Conservation (phyloP, 2,113 vertebrate genomes). For the Regulus satrapa region DNA sequence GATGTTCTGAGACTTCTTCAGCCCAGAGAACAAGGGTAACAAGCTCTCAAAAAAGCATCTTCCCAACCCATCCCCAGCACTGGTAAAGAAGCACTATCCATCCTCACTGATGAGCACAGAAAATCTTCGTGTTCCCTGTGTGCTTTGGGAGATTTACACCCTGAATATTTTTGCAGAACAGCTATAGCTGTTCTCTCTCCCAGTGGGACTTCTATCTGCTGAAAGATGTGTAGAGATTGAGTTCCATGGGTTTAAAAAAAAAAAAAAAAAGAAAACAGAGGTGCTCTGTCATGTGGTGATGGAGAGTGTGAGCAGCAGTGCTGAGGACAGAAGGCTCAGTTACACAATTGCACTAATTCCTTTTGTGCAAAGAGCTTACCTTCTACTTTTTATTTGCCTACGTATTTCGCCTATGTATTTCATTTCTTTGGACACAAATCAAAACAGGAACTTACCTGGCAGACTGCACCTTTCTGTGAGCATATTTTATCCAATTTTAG, state of each 20-base stretch:
- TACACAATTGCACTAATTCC: not conserved
- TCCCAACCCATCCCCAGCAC: not conserved
- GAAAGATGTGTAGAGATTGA: slow-evolving; percentile 77
- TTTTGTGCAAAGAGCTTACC: not conserved
- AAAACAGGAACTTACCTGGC: not conserved
- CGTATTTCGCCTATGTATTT: not conserved
- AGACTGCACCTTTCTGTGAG: not conserved
- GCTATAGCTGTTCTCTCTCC: slow-evolving; percentile 58
- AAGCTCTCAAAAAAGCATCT: not conserved
- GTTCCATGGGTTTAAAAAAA: slow-evolving; percentile 64
- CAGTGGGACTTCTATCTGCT: slow-evolving; percentile 67
- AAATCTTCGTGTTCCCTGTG: rapidly evolving
- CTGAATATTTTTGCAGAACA: slow-evolving; percentile 58
- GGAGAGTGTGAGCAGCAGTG: not conserved
- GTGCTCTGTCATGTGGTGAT: not conserved
- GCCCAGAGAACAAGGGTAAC: not conserved
- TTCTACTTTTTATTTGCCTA: not conserved
- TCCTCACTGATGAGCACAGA: not conserved
- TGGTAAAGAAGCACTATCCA: not conserved
- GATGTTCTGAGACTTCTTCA: not conserved
- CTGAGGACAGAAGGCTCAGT: not conserved
- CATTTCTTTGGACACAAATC: not conserved
- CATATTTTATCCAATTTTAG: not conserved
- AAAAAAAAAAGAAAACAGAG: no score
- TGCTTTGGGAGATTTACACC: not conserved